phyloP scores from a whole-genome alignment of 1,140 invertebrate species.

The Druon quercuslanigerum region DNA sequence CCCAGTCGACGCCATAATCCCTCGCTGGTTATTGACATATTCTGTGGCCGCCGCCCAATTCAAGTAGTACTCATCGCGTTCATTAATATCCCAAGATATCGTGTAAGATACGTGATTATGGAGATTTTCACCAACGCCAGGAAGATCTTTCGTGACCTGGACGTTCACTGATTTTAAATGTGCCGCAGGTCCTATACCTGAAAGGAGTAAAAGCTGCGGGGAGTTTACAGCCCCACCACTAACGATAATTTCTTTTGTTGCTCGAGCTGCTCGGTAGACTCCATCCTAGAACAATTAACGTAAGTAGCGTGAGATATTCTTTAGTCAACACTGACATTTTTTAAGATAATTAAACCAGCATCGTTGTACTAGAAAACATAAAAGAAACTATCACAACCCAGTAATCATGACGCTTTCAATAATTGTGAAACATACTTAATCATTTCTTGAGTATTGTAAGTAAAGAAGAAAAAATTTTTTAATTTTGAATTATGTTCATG shows the following conservation, averaged over 20 bases:
- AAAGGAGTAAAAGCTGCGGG: conserved; percentile 82
- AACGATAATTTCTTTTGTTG: conserved; percentile 73
- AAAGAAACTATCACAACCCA: too few relatives aligned
- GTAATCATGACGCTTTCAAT: too few relatives aligned
- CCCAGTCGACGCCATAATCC: conserved; percentile 80
- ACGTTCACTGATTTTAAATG: conserved; percentile 75
- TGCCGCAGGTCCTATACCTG: conserved; percentile 82
- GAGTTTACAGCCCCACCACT: conserved; percentile 80
- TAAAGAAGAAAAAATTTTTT: too few relatives aligned
- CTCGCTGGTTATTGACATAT: conserved; percentile 78
- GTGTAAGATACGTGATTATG: conserved; percentile 83
- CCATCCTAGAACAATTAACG: conserved; percentile 50
- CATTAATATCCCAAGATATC: conserved; percentile 73
- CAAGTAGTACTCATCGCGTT: conserved; percentile 77
- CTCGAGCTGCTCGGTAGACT: conserved; percentile 43
- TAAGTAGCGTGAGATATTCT: neutral
- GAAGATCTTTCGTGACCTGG: conserved; percentile 78
- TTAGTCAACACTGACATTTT: neutral
- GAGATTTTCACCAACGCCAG: conserved; percentile 85
- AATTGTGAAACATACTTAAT: too few relatives aligned
- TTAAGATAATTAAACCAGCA: too few relatives aligned
- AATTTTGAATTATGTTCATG: too few relatives aligned
- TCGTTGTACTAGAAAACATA: too few relatives aligned
- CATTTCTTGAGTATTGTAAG: too few relatives aligned
- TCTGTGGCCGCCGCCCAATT: conserved; percentile 79